Evolutionary conservation across 2,113 vertebrate species (phyloP).

Genomic region (Piaya cayana): DNA sequence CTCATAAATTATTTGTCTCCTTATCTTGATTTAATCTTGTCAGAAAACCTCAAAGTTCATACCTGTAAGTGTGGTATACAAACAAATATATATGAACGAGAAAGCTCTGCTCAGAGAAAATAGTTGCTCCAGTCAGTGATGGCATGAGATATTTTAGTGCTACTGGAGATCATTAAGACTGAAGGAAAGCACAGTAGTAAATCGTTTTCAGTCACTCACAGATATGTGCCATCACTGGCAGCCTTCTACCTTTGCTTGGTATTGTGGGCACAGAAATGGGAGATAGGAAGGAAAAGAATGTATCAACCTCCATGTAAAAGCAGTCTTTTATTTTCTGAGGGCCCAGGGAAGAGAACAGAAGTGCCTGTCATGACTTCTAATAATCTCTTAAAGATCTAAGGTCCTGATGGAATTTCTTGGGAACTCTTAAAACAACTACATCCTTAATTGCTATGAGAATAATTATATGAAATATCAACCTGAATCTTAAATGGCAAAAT

Average conservation of each 20-base stretch:
- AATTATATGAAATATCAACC: not conserved
- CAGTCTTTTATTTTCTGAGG: not conserved
- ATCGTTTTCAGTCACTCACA: not conserved
- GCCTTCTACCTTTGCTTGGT: not conserved
- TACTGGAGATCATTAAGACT: not conserved
- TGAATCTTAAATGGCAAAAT: not conserved
- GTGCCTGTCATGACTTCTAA: not conserved
- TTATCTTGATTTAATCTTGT: not conserved
- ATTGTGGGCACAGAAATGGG: not conserved
- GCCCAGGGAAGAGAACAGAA: not conserved
- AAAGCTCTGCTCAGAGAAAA: not conserved
- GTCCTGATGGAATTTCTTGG: not conserved
- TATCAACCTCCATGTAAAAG: not conserved
- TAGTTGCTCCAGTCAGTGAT: not conserved
- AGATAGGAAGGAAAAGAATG: not conserved
- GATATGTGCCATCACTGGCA: not conserved
- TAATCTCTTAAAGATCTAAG: not conserved
- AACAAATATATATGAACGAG: not conserved
- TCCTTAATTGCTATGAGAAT: not conserved
- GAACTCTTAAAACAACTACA: not conserved
- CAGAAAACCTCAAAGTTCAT: not conserved
- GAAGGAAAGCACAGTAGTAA: not conserved
- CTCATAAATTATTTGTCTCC: not conserved
- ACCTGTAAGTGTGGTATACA: not conserved
- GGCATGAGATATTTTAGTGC: not conserved